Base-by-base conservation (phyloP, 2,888 invertebrate genomes). In the Cenopis cana region DNA sequence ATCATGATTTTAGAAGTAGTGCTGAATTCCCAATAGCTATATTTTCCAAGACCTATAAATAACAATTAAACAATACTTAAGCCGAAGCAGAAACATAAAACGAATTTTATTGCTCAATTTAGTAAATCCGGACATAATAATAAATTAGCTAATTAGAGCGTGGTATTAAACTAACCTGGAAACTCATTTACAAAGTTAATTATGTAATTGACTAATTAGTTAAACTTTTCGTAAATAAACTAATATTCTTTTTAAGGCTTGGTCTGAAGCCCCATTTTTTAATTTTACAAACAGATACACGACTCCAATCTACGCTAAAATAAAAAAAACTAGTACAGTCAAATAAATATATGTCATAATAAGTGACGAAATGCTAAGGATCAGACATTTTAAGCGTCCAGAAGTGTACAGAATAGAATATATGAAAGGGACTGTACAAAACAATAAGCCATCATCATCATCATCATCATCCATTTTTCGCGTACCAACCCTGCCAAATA, bases 101-200 rank as follows among this genome's bases (percentile, higher is more conserved):
- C 50, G 29, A 56, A 50, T 57, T 69, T 59, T 64, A 69, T 64
- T 64, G 69, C 18, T 36, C 50, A 64, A 57, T 69, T 64, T 52
- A 41, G 50, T n/a, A 41, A 64, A n/a, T 18, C 50, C 57, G 52
- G 50, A 50, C 64, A 41, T 64, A 52, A 57, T 52, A 52, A 69
- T 59, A 64, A 64, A 69, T 69, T 52, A 57, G 41, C 64, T 38
- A 52, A 69, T 69, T 57, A 64, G 10, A 33, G 14, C 65, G 41
- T 14, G 38, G 46, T 52, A 52, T n/a, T n/a, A n/a, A n/a, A n/a
- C 24, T 38, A 52, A 52, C 52, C 46, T 60, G 41, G 11, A 60
- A 68, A 52, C 52, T 60, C 54, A 54, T 60, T n/a, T 54, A 62
- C 36, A 20, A 68, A 52, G 46, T 54, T 20, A 20, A 55, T 49